A percentile compares a stretch with the other conserved stretches of the same genome.
Evolutionary conservation across 2,113 vertebrate species (phyloP).

Genomic region (Peucedramus taeniatus): DNA sequence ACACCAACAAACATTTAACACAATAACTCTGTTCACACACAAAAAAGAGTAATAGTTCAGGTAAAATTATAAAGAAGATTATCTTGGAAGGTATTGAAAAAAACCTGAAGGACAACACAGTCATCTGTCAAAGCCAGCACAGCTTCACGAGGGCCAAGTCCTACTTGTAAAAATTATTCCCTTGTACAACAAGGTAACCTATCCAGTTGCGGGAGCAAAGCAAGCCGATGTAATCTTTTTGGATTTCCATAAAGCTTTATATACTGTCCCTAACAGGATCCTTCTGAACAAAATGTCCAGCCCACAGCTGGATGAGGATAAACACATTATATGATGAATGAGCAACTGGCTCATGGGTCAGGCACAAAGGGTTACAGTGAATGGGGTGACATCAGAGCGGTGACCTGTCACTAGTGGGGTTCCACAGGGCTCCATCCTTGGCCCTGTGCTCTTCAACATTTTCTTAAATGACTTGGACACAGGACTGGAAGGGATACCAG

Average conservation of each 20-base stretch:
- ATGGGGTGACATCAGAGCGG: background rate
- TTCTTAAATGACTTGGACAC: background rate
- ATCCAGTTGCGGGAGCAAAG: background rate
- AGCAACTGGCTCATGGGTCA: background rate
- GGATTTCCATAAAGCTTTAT: fast-evolving
- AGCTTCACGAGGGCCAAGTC: background rate
- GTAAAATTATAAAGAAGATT: background rate
- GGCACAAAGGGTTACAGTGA: background rate
- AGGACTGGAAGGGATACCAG: background rate
- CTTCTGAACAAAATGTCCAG: background rate
- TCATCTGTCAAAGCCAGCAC: background rate
- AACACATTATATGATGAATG: background rate
- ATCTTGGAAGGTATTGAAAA: background rate
- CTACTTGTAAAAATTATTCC: background rate
- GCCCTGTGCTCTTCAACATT: background rate
- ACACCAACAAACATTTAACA: background rate
- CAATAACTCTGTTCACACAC: background rate
- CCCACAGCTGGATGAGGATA: background rate
- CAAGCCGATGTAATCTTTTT: background rate
- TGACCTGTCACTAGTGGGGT: too few relatives aligned
- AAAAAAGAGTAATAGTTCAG: background rate
- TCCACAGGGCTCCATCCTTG: background rate
- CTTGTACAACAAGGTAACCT: background rate
- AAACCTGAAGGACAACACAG: background rate
- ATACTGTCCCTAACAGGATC: background rate